Base-by-base conservation (phyloP, 2,888 invertebrate genomes). In the Rotaria macrura region DNA sequence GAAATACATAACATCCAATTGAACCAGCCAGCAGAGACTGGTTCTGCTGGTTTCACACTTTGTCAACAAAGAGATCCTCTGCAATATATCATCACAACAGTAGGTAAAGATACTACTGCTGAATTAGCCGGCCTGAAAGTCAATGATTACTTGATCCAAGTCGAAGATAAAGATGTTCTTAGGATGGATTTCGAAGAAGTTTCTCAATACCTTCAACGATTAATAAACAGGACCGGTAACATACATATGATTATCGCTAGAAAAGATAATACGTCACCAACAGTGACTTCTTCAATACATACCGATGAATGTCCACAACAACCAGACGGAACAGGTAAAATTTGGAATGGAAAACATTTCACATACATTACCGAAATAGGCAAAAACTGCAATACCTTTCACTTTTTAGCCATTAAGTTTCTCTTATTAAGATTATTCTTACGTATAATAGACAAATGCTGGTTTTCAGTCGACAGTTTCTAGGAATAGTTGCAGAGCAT, bases 1-100 rank as follows among this genome's bases (percentile, higher is more conserved):
- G 79, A 79, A n/a, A n/a, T 79, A 2, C 79, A 79, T 79, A 23
- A 79, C n/a, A 79, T 79, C 12, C 79, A 79, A 79, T 43, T 79
- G 9, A n/a, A 43, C 25, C 79, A 79, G 6, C 43, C 79, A 79
- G n/a, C 79, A n/a, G 79, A 79, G 43, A 79, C 43, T 43, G 12
- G 43, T n/a, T 43, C 79, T 9, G 79, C 43, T 0, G 79, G 79
- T 10, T 25, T 79, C 2, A 79, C 43, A 43, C n/a, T 79, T 43
- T 43, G 43, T 25, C 43, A 79, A 43, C 79, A 79, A 79, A 23
- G 25, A n/a, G 43, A 79, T 25, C 79, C 43, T 43, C n/a, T 79
- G 12, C 79, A 79, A 43, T 79, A 79, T 79, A 43, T 79, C 10
- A 79, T 79, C 10, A 79, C 79, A 79, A 43, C 79, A 12, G 79